Conservation (phyloP, 2,888 invertebrate genomes). For the Dermolepida albohirtum region DNA sequence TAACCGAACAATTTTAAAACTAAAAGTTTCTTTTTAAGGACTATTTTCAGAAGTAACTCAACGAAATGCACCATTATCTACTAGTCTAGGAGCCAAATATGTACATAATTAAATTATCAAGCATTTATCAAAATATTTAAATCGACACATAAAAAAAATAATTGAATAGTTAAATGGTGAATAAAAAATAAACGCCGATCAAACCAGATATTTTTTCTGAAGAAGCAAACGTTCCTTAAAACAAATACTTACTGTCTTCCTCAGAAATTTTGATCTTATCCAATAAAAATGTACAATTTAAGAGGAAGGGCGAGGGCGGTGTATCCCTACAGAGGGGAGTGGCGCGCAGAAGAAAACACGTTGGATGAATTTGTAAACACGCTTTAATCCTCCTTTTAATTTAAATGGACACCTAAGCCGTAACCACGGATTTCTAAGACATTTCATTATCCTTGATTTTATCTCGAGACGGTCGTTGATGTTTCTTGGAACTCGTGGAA, state of each 20-base stretch:
- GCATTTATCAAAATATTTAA: conserved; percentile 20
- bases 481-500: conserved; percentile 39
- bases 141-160: conserved; percentile 6
- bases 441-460: conserved; percentile 36
- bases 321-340: conserved; percentile 11
- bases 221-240: neutral
- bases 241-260: neutral
- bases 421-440: conserved; percentile 19
- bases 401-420: conserved; percentile 38
- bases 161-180: conserved; percentile 1
- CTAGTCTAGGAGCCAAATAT: conserved; percentile 4
- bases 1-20: no score
- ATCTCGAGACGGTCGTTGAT: conserved; percentile 36
- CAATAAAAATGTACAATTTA: conserved; percentile 28
- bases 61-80: neutral
- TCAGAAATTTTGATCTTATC: conserved; percentile 9
- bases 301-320: conserved; percentile 8
- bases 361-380: conserved; percentile 41
- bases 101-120: conserved; percentile 23
- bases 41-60: no score
- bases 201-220: neutral
- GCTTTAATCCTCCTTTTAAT: conserved; percentile 37
- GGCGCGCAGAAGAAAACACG: conserved; percentile 11
- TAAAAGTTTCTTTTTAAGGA: no score
- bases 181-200: neutral